A percentile compares a stretch with the other conserved stretches of the same genome.
Conservation (phyloP, 2,113 vertebrate genomes). For the Trogon surrucura region DNA sequence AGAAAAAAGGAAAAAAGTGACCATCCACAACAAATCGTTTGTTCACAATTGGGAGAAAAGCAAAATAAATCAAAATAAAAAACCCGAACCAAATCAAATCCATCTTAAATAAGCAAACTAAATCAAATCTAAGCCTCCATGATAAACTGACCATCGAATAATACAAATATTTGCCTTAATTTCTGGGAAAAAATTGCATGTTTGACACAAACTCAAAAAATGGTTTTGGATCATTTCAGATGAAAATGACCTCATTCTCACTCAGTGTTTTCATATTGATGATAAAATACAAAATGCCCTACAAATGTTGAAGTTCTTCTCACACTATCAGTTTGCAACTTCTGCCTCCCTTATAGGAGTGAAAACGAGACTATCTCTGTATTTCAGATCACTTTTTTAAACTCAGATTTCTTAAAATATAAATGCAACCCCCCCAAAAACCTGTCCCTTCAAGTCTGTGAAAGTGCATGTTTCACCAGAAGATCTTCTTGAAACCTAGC, state of each 20-base stretch:
- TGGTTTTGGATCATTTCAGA: background rate
- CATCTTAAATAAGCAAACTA: background rate
- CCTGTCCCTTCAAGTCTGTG: background rate
- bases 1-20: background rate
- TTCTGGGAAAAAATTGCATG: background rate
- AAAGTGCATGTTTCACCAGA: background rate
- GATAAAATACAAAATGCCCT: background rate
- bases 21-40: background rate
- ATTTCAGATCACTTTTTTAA: background rate
- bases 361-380: background rate
- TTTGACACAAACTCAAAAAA: background rate
- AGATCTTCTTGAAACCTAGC: background rate
- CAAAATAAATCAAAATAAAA: background rate
- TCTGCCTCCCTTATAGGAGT: background rate
- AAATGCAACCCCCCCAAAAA: background rate
- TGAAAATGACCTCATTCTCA: background rate
- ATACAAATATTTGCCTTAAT: background rate
- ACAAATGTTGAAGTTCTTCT: background rate
- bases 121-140: background rate
- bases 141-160: background rate
- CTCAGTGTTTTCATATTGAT: background rate
- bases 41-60: background rate
- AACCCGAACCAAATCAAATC: background rate
- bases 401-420: background rate
- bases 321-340: background rate